Conservation (phyloP, 2,113 vertebrate genomes). For the Glareola pratincola region DNA sequence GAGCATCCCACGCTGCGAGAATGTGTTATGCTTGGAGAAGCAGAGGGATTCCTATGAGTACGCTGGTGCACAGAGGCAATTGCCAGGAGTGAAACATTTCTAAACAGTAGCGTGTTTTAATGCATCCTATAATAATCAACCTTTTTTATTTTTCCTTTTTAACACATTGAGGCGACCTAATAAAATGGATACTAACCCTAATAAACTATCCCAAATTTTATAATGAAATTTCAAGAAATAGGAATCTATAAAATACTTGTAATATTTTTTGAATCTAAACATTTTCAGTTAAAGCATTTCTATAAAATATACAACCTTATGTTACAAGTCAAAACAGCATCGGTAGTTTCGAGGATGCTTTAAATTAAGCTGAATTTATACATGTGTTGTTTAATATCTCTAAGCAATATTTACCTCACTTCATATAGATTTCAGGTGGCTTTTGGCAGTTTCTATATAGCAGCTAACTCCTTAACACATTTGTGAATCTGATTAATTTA, state of each 20-base stretch:
- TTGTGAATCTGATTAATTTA: conserved; percentile 22
- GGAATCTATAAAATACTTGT: not conserved
- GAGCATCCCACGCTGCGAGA: not conserved
- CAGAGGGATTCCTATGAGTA: not conserved
- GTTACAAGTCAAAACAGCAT: not conserved
- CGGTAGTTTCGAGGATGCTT: not conserved
- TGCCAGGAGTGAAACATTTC: not conserved
- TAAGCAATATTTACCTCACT: conserved; percentile 1
- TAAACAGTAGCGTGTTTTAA: not conserved
- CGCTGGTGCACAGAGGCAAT: not conserved
- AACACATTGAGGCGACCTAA: not conserved
- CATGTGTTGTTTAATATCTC: not conserved
- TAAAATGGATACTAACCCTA: not conserved
- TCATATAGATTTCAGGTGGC: not conserved
- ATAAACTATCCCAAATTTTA: not conserved
- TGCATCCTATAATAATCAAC: not conserved
- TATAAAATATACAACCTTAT: not conserved
- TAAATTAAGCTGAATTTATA: not conserved
- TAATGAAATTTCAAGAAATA: not conserved
- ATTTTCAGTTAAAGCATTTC: not conserved
- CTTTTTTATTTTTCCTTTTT: not conserved
- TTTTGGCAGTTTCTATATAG: conserved; percentile 9
- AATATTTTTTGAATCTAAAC: not conserved
- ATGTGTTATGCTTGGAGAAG: not conserved
- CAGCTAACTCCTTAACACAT: not conserved